Percentiles rank a stretch among this genome's conserved stretches.
These are phyloP conservation scores for Temnopleurus reevesii DNA, from an alignment of 53 echinoderm and acorn worm species.

Conservation along the genomic window DNA sequence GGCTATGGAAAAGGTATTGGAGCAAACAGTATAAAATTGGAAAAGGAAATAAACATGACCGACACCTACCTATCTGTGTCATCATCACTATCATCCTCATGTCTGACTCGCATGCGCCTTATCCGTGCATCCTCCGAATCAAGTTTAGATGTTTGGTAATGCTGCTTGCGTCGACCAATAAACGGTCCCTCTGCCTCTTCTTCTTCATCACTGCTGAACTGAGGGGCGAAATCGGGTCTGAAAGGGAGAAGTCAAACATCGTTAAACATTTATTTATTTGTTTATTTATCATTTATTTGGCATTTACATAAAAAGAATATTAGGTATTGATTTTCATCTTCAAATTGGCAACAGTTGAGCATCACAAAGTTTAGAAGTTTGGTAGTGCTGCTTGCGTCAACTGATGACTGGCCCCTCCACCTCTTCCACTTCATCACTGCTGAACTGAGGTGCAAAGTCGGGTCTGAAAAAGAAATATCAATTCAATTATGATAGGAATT, in stretches of 20 bases:
- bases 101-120: constrained; percentile 73
- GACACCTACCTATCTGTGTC: constrained; percentile 59
- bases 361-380: too few relatives aligned
- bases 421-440: constrained; percentile 82
- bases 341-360: too few relatives aligned
- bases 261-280: too few relatives aligned
- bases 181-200: constrained; percentile 63
- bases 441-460: constrained; percentile 88
- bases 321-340: too few relatives aligned
- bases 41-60: too few relatives aligned
- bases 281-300: too few relatives aligned
- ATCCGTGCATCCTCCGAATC: constrained; percentile 82
- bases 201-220: constrained; percentile 90
- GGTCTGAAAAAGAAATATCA: constrained; percentile 67
- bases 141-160: constrained; percentile 1
- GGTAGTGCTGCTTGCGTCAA: too few relatives aligned
- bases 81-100: constrained; percentile 71
- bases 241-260: neutral
- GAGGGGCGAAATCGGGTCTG: constrained; percentile 95
- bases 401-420: constrained; percentile 56
- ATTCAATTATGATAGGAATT: too few relatives aligned
- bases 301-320: too few relatives aligned
- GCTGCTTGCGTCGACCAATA: constrained; percentile 41
- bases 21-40: too few relatives aligned
- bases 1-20: too few relatives aligned